These are phyloP conservation scores for Scrobipalpa atriplicella DNA, from an alignment of 2,888 invertebrate genomes.

Conservation along the genomic window DNA sequence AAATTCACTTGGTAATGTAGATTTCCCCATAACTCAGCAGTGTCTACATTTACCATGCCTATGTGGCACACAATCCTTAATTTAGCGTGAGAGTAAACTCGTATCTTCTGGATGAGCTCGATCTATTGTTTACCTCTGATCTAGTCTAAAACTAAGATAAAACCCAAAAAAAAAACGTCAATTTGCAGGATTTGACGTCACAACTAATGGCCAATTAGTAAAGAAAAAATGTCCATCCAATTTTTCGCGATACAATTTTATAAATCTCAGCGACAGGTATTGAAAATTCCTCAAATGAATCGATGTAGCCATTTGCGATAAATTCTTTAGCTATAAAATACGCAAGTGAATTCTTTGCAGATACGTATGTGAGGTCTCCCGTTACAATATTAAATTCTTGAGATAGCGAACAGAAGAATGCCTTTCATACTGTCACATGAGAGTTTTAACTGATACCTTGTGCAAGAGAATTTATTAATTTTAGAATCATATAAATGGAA, in stretches of 20 bases:
- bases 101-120: too few species aligned
- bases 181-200: too few species aligned
- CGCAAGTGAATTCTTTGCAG: background rate
- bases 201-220: background rate
- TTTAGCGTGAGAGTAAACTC: too few species aligned
- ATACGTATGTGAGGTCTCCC: constrained; percentile 13
- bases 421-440: constrained; percentile 18
- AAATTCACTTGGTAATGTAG: too few species aligned
- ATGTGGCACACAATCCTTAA: too few species aligned
- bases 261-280: constrained; percentile 3
- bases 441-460: constrained; percentile 14
- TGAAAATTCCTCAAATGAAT: background rate
- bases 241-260: background rate
- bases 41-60: too few species aligned
- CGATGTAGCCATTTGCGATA: background rate
- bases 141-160: too few species aligned
- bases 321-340: constrained; percentile 1
- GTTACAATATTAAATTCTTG: constrained; percentile 20
- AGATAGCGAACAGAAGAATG: constrained; percentile 8
- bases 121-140: too few species aligned
- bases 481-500: background rate
- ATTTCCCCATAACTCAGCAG: too few species aligned
- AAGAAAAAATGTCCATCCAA: background rate
- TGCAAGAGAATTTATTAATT: constrained; percentile 18
- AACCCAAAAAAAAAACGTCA: too few species aligned